Conservation (phyloP, 2,797 vertebrate genomes). For the Eupleurogrammus muticus region DNA sequence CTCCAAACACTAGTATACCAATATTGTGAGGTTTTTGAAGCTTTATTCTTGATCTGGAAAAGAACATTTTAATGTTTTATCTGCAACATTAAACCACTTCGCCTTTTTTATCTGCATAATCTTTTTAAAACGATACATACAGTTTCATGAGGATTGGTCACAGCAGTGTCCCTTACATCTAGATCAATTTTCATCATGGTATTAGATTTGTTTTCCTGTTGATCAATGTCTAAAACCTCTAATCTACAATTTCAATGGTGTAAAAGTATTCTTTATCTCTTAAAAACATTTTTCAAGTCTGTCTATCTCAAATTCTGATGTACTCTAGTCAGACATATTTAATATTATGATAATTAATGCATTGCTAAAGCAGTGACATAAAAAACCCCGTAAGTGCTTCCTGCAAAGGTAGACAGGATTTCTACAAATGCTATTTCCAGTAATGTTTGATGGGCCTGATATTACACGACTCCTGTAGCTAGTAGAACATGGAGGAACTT, state of each 20-base stretch:
- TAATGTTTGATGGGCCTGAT: neutral
- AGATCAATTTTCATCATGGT: neutral
- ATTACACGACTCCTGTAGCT: neutral
- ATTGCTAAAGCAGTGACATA: neutral
- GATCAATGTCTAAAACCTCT: neutral
- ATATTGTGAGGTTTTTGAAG: neutral
- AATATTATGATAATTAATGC: neutral
- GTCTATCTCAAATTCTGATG: too few relatives aligned
- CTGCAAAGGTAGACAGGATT: neutral
- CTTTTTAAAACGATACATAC: neutral
- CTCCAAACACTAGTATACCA: neutral
- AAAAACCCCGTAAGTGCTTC: neutral
- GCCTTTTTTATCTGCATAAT: neutral
- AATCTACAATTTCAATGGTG: too few relatives aligned
- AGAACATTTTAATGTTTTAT: neutral
- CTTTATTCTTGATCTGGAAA: neutral
- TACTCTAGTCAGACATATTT: too few relatives aligned
- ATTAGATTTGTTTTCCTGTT: neutral
- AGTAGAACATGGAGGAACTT: neutral
- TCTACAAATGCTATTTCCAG: neutral
- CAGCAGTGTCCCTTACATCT: neutral
- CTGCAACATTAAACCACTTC: slow-evolving; percentile 3
- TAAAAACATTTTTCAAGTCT: too few relatives aligned
- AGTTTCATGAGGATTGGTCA: neutral
- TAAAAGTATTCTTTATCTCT: too few relatives aligned